phyloP scores from a whole-genome alignment of 2,888 invertebrate genomes.

The Acleris cristana region DNA sequence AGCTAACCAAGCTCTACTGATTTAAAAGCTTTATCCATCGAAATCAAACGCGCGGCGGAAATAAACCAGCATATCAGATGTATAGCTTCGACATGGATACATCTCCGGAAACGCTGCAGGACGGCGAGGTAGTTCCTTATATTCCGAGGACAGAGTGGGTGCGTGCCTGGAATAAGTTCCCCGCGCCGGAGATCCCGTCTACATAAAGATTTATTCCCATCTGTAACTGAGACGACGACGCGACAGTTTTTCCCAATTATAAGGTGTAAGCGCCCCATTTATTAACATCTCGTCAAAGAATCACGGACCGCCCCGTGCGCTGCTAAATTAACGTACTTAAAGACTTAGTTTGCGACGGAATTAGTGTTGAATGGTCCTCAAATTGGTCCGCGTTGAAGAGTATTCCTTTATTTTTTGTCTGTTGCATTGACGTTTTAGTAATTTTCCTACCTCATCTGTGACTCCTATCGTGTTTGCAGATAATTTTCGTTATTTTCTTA shows the following conservation, averaged over 20 bases:
- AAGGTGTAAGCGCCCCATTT: slow-evolving; percentile 79
- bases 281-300: slow-evolving; percentile 79
- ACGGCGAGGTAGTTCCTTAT: slow-evolving; percentile 59
- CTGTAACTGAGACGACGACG: slow-evolving; percentile 81
- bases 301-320: slow-evolving; percentile 54
- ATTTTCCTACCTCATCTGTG: too few relatives aligned
- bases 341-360: slow-evolving; percentile 17
- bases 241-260: slow-evolving; percentile 83
- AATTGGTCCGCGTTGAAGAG: neutral
- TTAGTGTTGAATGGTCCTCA: slow-evolving; percentile 16
- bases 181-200: slow-evolving; percentile 62
- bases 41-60: neutral
- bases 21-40: neutral
- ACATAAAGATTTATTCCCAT: slow-evolving; percentile 83
- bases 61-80: neutral
- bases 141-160: slow-evolving; percentile 78
- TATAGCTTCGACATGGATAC: slow-evolving; percentile 10
- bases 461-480: too few relatives aligned
- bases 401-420: neutral
- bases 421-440: too few relatives aligned
- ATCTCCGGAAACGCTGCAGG: slow-evolving; percentile 12
- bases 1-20: too few relatives aligned
- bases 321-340: slow-evolving; percentile 36
- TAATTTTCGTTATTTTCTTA: too few relatives aligned
- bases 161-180: slow-evolving; percentile 76